Conservation (phyloP, 2,797 vertebrate genomes). For the Lepilemur septentrionalis region DNA sequence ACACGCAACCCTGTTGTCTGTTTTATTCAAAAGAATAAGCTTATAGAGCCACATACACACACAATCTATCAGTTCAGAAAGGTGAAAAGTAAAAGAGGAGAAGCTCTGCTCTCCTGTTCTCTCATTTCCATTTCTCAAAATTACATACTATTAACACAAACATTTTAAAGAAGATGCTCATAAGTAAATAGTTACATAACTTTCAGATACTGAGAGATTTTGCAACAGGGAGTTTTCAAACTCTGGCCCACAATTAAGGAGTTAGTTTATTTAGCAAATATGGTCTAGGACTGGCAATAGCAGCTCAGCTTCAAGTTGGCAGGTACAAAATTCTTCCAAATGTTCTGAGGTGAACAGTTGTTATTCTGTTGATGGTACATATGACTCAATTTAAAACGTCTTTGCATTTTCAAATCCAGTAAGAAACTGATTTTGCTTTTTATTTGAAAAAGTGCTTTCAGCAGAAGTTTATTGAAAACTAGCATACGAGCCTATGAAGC, state of each 20-base stretch:
- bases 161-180: neutral
- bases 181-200: neutral
- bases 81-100: neutral
- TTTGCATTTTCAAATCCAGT: conserved; percentile 5
- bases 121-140: neutral
- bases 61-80: neutral
- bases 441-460: neutral
- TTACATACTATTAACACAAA: neutral
- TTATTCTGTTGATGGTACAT: neutral
- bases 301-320: neutral
- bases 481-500: neutral
- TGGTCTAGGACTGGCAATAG: neutral
- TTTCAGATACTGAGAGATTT: neutral
- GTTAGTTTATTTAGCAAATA: neutral
- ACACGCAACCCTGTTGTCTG: neutral
- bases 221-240: neutral
- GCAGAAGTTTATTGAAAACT: neutral
- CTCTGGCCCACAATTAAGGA: neutral
- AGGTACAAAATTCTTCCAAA: neutral
- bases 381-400: neutral
- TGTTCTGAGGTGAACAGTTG: neutral
- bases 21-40: neutral
- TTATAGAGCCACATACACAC: neutral
- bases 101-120: neutral
- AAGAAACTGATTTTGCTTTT: neutral